Conservation (phyloP, 2,888 invertebrate species). For the Cybosia mesomella region DNA sequence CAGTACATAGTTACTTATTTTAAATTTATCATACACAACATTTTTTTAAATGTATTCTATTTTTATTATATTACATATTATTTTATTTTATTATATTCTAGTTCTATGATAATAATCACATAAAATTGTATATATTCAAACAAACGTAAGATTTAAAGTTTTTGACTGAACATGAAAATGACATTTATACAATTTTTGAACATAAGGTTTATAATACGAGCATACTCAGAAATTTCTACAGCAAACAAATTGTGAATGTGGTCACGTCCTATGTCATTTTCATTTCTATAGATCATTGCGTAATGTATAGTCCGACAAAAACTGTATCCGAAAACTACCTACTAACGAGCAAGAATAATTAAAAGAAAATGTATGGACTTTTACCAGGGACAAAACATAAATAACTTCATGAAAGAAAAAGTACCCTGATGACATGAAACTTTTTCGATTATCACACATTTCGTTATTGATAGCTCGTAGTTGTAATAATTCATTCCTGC, state of each 20-base stretch:
- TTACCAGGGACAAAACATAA: slow-evolving; percentile 34
- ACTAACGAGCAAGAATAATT: slow-evolving; percentile 22
- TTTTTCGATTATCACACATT: slow-evolving; percentile 79
- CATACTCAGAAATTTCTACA: neutral
- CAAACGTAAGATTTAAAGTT: slow-evolving; percentile 63
- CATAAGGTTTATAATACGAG: neutral
- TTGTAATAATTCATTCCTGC: slow-evolving; percentile 75
- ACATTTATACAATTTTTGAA: slow-evolving; percentile 9
- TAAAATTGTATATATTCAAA: slow-evolving; percentile 59
- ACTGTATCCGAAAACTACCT: slow-evolving; percentile 5
- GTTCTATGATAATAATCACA: slow-evolving; percentile 67
- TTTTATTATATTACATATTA: slow-evolving; percentile 55
- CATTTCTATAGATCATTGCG: neutral
- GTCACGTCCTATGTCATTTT: neutral
- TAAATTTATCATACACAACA: slow-evolving; percentile 62
- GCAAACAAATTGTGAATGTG: neutral
- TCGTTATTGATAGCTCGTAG: slow-evolving; percentile 75
- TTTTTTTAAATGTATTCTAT: slow-evolving; percentile 55
- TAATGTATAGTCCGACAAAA: neutral
- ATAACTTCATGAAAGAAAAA: slow-evolving; percentile 48
- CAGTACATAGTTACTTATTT: slow-evolving; percentile 48
- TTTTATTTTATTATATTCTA: too few relatives aligned
- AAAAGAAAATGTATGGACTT: slow-evolving; percentile 19
- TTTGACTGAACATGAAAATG: slow-evolving; percentile 25
- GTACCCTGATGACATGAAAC: slow-evolving; percentile 62